Percentiles rank a stretch among this genome's conserved stretches.
Evolutionary conservation across 30 jellyfish, hydroid and myxozoan genomes (phyloP).

Genomic region (Calvadosia cruxmelitensis): DNA sequence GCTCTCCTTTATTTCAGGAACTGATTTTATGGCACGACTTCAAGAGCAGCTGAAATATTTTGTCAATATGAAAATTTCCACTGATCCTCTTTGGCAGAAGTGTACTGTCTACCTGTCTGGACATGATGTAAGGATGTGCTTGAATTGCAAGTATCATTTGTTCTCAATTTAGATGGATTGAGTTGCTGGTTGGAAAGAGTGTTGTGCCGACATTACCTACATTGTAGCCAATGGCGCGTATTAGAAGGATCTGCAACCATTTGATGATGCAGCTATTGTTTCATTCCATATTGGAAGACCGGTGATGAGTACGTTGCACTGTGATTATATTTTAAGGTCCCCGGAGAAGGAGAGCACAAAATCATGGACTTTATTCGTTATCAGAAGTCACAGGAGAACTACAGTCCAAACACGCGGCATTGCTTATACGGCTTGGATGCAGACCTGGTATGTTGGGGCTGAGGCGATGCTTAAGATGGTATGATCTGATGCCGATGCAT

Average conservation of each 20-base stretch:
- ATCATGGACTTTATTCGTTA: slow-evolving; percentile 94
- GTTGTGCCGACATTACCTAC: not conserved
- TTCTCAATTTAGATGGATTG: too few species aligned
- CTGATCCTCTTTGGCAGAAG: slow-evolving; percentile 85
- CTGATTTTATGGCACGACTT: slow-evolving; percentile 89
- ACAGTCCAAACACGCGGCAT: slow-evolving; percentile 89
- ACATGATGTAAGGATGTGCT: slow-evolving; percentile 63
- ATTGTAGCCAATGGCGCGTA: not conserved
- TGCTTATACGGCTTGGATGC: slow-evolving; percentile 98
- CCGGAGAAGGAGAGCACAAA: slow-evolving; percentile 99
- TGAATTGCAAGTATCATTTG: not conserved
- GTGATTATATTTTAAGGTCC: slow-evolving; percentile 80
- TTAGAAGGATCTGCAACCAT: too few species aligned
- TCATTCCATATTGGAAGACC: too few species aligned
- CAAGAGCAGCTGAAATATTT: slow-evolving; percentile 69
- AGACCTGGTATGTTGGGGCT: slow-evolving; percentile 63
- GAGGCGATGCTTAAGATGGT: not conserved
- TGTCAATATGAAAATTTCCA: slow-evolving; percentile 66
- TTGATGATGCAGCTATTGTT: too few species aligned
- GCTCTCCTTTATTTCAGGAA: slow-evolving; percentile 28
- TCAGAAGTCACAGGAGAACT: slow-evolving; percentile 51
- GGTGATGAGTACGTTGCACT: too few species aligned
- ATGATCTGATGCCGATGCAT: too few species aligned
- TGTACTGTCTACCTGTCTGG: slow-evolving; percentile 79
- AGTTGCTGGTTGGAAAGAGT: too few species aligned